Base-by-base conservation (phyloP, 92 coral and sea anemone genomes). In the Umimayanthus kanabou region DNA sequence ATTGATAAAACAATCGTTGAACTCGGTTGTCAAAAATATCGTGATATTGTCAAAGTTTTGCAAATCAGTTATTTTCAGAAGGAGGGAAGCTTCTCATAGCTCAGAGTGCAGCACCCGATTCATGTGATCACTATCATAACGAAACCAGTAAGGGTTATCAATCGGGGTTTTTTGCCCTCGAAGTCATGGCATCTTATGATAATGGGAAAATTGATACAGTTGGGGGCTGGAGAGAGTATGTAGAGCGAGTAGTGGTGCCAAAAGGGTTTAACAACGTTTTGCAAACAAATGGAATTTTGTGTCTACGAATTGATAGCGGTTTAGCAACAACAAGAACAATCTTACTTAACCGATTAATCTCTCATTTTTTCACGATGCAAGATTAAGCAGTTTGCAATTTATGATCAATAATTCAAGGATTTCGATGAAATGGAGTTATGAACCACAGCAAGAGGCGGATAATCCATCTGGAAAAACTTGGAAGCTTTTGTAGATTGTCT, bases 121-220 rank as follows among this genome's bases (percentile, higher is more conserved):
- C 73, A 7, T 58, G 84, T 16, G 84, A 80, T 33, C 57, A 80
- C 14, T 29, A 15, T 0, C 84, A 80, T 72, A 80, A 80, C 18
- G 43, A 55, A 55, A 80, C 84, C 28, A 80, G 84, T 39, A 57
- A 33, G 9, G 84, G 84, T 5, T 80, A 5, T 33, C 84, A 80
- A 61, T 72, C 84, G 0, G 84, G 73, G 15, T 33, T 58, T 5
- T 57, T 80, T 55, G 73, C 71, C 13, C 33, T 80, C 28, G 84
- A 57, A 57, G 9, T 80, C 47, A 80, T 80, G 84, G 69, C 84
- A 10, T 55, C 16, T 8, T 80, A 55, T n/a, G 71, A 58, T 29
- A 80, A 57, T 53, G 84, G 84, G 2, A 80, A 80, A 58, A 80
- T 57, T 57, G 84, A 80, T 15, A 80, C 84, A 30, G 84, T 58